Evolutionary conservation across 64 coral and sea anemone genomes (phyloP).

Genomic region (Pocillopora verrucosa): DNA sequence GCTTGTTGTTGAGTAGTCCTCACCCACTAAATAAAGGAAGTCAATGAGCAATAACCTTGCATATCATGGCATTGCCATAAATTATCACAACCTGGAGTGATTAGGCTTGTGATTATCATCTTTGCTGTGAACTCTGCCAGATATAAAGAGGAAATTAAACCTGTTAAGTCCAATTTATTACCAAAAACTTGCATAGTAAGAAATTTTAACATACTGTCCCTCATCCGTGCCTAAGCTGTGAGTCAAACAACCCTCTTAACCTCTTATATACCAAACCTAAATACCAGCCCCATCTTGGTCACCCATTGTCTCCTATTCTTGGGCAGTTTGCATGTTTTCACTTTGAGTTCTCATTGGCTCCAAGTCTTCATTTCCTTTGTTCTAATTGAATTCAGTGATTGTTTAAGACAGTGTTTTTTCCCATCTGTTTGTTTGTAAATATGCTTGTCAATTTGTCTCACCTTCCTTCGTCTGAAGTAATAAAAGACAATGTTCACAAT

Average conservation of each 20-base stretch:
- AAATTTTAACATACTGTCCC: too few relatives aligned
- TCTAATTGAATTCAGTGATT: neutral
- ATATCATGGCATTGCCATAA: neutral
- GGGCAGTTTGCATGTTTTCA: too few relatives aligned
- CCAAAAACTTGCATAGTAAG: too few relatives aligned
- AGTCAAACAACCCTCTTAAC: too few relatives aligned
- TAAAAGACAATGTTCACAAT: constrained; percentile 86
- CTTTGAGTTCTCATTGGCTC: too few relatives aligned
- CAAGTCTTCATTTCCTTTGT: too few relatives aligned
- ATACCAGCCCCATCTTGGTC: too few relatives aligned
- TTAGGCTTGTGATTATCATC: neutral
- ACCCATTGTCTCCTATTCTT: too few relatives aligned
- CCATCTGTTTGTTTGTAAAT: neutral
- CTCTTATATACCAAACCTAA: too few relatives aligned
- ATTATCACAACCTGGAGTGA: too few relatives aligned
- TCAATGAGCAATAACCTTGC: neutral
- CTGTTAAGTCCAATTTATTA: neutral
- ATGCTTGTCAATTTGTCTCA: neutral
- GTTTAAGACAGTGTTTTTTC: neutral
- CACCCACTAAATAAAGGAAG: neutral
- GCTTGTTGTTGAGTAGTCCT: neutral
- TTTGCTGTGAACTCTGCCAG: neutral
- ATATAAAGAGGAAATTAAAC: neutral
- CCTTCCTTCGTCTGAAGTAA: constrained; percentile 74
- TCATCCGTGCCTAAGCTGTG: too few relatives aligned